Evolutionary conservation across 2,888 invertebrate species (phyloP).

Genomic region (Diogma glabrata): DNA sequence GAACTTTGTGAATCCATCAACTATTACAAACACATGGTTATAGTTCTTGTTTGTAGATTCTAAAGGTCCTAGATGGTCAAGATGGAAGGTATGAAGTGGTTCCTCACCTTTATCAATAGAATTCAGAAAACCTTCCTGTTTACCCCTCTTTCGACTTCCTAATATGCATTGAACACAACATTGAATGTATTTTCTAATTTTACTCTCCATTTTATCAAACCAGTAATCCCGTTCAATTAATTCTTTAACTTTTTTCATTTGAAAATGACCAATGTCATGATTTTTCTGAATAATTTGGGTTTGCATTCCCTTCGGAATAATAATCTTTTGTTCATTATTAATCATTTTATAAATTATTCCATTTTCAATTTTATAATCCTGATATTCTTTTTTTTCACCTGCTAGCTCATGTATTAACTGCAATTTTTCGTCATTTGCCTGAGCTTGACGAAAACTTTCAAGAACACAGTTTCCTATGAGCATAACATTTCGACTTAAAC

Average conservation of each 20-base stretch:
- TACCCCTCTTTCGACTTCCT: slow-evolving; percentile 26
- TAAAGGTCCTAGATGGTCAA: slow-evolving; percentile 29
- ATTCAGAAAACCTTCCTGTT: slow-evolving; percentile 26
- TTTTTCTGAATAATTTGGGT: slow-evolving; percentile 26
- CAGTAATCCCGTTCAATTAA: slow-evolving; percentile 23
- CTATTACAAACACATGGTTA: slow-evolving; percentile 26
- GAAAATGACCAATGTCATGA: slow-evolving; percentile 30
- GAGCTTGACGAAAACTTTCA: no score
- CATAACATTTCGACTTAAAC: no score
- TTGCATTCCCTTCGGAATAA: slow-evolving; percentile 28
- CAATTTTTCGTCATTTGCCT: no score
- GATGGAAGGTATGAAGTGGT: slow-evolving; percentile 25
- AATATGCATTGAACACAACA: no score
- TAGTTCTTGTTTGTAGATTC: slow-evolving; percentile 24
- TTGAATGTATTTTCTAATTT: no score
- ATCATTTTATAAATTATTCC: slow-evolving; percentile 15
- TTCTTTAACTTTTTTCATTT: slow-evolving; percentile 22
- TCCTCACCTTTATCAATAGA: slow-evolving; percentile 25
- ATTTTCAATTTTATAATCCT: background rate
- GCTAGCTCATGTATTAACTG: no score
- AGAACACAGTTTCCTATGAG: no score
- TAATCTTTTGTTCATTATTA: slow-evolving; percentile 19
- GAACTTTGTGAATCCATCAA: slow-evolving; percentile 28
- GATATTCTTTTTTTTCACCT: no score
- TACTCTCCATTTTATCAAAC: no score